These are phyloP conservation scores for Ceraclea dissimilis DNA, from an alignment of 2,888 invertebrate genomes.

Conservation along the genomic window DNA sequence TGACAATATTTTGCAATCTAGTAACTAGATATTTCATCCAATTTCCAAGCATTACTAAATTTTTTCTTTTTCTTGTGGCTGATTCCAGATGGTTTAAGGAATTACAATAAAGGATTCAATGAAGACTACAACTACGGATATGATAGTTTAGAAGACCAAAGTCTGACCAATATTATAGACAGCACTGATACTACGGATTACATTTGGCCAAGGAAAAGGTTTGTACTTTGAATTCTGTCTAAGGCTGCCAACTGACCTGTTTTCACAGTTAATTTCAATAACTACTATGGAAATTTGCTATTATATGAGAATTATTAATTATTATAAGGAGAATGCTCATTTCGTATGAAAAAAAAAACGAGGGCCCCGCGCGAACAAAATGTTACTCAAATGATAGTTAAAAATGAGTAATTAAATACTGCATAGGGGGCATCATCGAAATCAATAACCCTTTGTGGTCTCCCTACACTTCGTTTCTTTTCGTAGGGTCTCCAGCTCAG, in stretches of 20 bases:
- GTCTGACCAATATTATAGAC: slow-evolving; percentile 32
- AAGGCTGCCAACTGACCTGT: not conserved
- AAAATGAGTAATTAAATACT: too few species aligned
- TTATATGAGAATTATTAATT: not conserved
- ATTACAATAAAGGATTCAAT: slow-evolving; percentile 40
- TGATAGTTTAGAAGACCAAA: slow-evolving; percentile 55
- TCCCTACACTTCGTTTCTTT: too few species aligned
- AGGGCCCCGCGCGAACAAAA: too few species aligned
- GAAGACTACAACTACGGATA: slow-evolving; percentile 67
- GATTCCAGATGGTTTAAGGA: slow-evolving; percentile 22
- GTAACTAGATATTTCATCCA: too few species aligned
- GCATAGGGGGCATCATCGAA: too few species aligned
- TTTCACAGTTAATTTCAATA: not conserved
- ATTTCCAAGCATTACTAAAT: too few species aligned
- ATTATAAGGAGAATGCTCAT: not conserved
- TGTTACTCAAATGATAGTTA: too few species aligned
- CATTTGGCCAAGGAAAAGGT: slow-evolving; percentile 24
- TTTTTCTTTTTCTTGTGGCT: not conserved
- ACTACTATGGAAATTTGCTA: not conserved
- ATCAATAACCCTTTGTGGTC: too few species aligned
- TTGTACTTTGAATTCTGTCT: slow-evolving; percentile 6
- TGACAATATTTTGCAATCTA: too few species aligned
- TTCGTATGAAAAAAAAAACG: too few species aligned
- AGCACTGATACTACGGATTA: slow-evolving; percentile 20
- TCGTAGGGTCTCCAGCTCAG: too few species aligned